These are phyloP conservation scores for Aphidius gifuensis DNA, from an alignment of 1,140 invertebrate species.

Conservation along the genomic window DNA sequence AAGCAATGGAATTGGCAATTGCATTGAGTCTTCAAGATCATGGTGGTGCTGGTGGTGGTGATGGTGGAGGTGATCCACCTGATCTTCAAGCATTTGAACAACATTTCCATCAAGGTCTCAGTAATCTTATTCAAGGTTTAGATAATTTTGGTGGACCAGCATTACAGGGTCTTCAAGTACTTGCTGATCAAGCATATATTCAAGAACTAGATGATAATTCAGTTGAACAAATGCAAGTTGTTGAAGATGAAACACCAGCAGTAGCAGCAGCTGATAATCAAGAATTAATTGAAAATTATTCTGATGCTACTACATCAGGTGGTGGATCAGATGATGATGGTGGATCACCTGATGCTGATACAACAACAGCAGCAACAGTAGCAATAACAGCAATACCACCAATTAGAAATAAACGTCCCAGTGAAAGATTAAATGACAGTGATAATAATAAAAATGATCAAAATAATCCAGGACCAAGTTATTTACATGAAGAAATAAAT, in stretches of 20 bases:
- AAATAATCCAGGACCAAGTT: slow-evolving; percentile 79
- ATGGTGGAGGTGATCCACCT: slow-evolving; percentile 40
- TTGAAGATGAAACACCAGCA: too few species aligned
- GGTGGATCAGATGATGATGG: slow-evolving; percentile 89
- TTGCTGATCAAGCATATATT: slow-evolving; percentile 39
- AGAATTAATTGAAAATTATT: slow-evolving; percentile 60
- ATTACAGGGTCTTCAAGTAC: slow-evolving; percentile 53
- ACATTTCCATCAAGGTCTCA: slow-evolving; percentile 55
- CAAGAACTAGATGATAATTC: slow-evolving; percentile 9
- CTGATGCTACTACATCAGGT: slow-evolving; percentile 78
- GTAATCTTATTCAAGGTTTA: slow-evolving; percentile 50
- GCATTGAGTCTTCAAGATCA: slow-evolving; percentile 87
- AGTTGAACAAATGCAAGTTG: too few species aligned
- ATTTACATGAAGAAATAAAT: slow-evolving; percentile 74
- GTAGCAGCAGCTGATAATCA: background rate
- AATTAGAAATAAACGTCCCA: background rate
- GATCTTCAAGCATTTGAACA: slow-evolving; percentile 55
- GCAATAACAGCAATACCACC: slow-evolving; percentile 64
- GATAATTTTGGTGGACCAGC: slow-evolving; percentile 53
- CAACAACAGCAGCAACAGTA: slow-evolving; percentile 88
- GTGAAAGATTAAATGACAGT: slow-evolving; percentile 74
- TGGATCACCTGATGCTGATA: slow-evolving; percentile 92
- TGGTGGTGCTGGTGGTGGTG: slow-evolving; percentile 43
- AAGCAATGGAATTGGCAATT: slow-evolving; percentile 94
- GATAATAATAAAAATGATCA: slow-evolving; percentile 86